Base-by-base conservation (phyloP, 2,797 vertebrate species). In the Rhinophrynus dorsalis region DNA sequence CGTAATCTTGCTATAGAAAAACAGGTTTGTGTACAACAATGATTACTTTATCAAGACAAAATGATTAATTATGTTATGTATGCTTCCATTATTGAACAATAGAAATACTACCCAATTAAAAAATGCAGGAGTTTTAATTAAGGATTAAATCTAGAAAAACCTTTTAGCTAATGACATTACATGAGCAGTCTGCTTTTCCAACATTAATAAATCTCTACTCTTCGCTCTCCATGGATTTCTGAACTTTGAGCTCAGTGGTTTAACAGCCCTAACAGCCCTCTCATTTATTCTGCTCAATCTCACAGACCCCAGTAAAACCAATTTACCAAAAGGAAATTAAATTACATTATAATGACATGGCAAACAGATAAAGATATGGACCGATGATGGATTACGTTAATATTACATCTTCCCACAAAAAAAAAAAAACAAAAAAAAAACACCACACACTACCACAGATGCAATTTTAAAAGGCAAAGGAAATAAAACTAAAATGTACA, bases 261-360 rank as follows among this genome's bases (percentile, higher is more conserved):
- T 73, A 18, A 52, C 32, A 67, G 44, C 5, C 75, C n/a, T n/a
- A n/a, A n/a, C 35, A 37, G 35, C 3, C 8, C 33, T 8, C 20
- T 45, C 27, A 37, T 30, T 17, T 64, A 38, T 15, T 45, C 67
- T 59, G 48, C 45, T 47, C 61, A 68, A 6, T 5, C 50, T 63
- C 64, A 7, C 38, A 44, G 55, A 21, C 30, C 57, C 9, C 52
- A 55, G 11, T 33, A 63, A 73, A 67, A 74, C 61, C 52, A 61
- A 77, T 76, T 78, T 77, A 52, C 18, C 67, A 58, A 23, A 70
- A 54, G 69, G 73, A 84, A 83, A 85, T 86, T 63, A 81, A 84
- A 85, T 84, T 77, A 82, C 61, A 68, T 54, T 35, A 55, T 74
- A 60, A 80, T 74, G 11, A 81, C 65, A 76, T 68, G 40, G 60